Conservation (phyloP, 2,797 vertebrate species). For the Pampus argenteus region DNA sequence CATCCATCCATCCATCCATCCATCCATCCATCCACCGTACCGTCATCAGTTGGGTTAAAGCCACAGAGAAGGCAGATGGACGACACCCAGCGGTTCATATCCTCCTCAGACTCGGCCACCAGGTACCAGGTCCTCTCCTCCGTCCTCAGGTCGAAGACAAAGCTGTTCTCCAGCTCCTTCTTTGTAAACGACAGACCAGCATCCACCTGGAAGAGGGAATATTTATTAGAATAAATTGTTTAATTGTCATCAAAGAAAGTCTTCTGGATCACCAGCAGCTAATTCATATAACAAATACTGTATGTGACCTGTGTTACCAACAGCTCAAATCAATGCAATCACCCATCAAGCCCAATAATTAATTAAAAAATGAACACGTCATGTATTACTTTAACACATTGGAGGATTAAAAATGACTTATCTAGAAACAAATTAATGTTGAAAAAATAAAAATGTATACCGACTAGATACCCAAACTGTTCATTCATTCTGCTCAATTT, state of each 20-base stretch:
- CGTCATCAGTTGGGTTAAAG: conserved; percentile 86
- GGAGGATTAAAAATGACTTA: neutral
- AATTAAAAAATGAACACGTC: too few species aligned
- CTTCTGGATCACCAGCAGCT: too few species aligned
- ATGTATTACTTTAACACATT: too few species aligned
- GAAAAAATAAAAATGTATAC: neutral
- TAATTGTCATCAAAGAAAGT: too few species aligned
- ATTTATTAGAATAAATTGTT: neutral
- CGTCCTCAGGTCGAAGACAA: conserved; percentile 93
- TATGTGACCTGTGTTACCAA: too few species aligned
- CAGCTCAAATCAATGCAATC: too few species aligned
- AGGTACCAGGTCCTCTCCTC: conserved; percentile 93
- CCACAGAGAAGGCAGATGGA: conserved; percentile 94
- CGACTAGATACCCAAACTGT: too few species aligned
- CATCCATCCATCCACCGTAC: conserved; percentile 19
- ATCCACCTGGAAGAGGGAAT: conserved; percentile 85
- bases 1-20: neutral
- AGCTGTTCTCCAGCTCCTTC: conserved; percentile 94
- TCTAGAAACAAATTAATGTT: neutral
- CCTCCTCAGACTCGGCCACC: conserved; percentile 92
- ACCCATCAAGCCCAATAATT: too few species aligned
- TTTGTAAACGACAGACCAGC: conserved; percentile 93
- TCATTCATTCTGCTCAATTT: too few species aligned
- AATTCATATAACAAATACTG: too few species aligned
- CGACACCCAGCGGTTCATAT: conserved; percentile 97